Evolutionary conservation across 2,113 vertebrate species (phyloP).

Genomic region (Lathamus discolor): DNA sequence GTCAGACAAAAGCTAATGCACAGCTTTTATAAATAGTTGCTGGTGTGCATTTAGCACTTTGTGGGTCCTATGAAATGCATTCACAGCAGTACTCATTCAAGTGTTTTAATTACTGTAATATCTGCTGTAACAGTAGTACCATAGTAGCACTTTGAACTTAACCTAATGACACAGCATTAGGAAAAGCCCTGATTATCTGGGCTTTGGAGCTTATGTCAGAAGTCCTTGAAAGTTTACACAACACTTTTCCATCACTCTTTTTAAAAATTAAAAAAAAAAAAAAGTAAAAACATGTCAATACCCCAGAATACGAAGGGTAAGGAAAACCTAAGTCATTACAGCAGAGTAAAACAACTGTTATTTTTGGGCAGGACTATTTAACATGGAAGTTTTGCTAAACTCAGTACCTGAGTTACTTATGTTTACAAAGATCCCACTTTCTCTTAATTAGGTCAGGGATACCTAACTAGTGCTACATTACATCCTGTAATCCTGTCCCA

Average conservation of each 20-base stretch:
- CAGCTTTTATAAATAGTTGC: neutral
- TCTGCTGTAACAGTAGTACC: neutral
- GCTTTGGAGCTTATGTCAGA: neutral
- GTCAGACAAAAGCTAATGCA: neutral
- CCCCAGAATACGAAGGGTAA: neutral
- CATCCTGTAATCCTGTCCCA: neutral
- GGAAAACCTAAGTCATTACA: neutral
- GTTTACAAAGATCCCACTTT: neutral
- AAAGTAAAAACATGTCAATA: neutral
- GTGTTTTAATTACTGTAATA: neutral
- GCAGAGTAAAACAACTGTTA: neutral
- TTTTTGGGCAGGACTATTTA: neutral
- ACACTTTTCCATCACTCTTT: neutral
- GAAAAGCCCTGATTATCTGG: neutral
- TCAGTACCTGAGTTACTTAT: neutral
- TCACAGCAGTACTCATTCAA: neutral
- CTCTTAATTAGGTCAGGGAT: neutral
- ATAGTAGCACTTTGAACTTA: neutral
- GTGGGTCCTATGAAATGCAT: neutral
- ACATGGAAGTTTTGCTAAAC: accelerated
- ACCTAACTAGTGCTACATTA: neutral
- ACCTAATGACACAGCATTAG: neutral
- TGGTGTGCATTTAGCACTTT: neutral
- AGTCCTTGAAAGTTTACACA: neutral
- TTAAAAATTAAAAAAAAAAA: neutral